Evolutionary conservation across 64 coral and sea anemone genomes (phyloP), one percentile per base, ranked within the genome.

Genomic region (Exaiptasia diaphana): DNA sequence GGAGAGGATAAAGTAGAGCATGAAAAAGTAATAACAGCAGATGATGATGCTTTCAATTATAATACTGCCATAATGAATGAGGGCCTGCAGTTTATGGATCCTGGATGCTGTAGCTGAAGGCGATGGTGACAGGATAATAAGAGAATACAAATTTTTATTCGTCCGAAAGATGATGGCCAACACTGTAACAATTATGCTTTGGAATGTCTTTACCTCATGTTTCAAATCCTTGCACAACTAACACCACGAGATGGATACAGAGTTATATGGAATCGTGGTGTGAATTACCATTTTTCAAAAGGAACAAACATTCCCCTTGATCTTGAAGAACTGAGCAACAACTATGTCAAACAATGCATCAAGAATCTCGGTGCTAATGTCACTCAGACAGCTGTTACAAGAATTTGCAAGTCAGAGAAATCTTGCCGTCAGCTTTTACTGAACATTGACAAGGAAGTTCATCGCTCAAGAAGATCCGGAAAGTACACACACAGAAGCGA

Each of bases 111-210:
- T 90, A 10, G 55, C 54, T 5, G 87, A 90, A 38, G 77, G 87
- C 9, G 67, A 90, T 82, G 77, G 87, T 24, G 77, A 90, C 3
- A 21, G 77, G 7, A 82, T 90, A 5, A 46, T 82, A 2, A 29
- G 53, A 22, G 65, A 67, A 17, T 90, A 67, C 63, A 90, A 90
- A 43, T 81, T 74, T 62, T 90, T 0, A 49, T 90, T 26, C 33
- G 75, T 17, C 82, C 49, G n/a, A 75, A 67, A 17, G 23, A 6
- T 23, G 87, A 82, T 28, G 49, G 31, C 20, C 21, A 33, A 38
- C 54, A 41, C 24, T 82, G 68, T 26, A 82, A 39, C 37, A 82
- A 90, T 63, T 90, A 90, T 90, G 87, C 87, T 14, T 37, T 90
- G 4, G 77, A 90, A 74, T 63, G 64, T 1, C 20, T 82, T 3